These are phyloP conservation scores for Natator depressus DNA, from an alignment of 2,113 vertebrate genomes.

Conservation along the genomic window DNA sequence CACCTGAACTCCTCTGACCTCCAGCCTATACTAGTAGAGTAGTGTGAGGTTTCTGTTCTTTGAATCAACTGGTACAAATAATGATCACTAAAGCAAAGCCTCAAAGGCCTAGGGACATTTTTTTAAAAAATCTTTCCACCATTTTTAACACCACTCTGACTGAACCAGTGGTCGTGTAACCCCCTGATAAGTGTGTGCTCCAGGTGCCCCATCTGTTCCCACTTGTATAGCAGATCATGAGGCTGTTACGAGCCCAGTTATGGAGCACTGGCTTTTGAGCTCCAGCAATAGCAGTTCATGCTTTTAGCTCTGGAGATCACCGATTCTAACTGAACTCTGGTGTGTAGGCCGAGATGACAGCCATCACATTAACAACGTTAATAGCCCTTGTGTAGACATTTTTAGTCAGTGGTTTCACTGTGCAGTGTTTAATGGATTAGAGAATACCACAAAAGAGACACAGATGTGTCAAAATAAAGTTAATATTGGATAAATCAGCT, in stretches of 20 bases:
- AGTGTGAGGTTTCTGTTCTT: not conserved
- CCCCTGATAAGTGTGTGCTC: not conserved
- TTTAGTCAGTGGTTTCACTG: not conserved
- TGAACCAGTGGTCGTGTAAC: not conserved
- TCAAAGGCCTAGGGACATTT: not conserved
- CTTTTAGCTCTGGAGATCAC: not conserved
- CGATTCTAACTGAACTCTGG: not conserved
- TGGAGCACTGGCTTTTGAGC: not conserved
- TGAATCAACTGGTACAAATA: conserved; percentile 50
- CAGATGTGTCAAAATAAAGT: not conserved
- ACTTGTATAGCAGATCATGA: not conserved
- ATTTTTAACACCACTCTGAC: conserved; percentile 6
- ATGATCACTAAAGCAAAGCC: conserved; percentile 9
- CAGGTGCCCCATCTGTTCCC: not conserved
- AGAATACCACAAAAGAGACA: not conserved
- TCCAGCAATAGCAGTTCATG: not conserved
- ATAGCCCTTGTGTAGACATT: not conserved
- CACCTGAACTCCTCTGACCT: not conserved
- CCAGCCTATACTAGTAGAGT: conserved; percentile 9
- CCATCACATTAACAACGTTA: not conserved
- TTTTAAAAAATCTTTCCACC: not conserved
- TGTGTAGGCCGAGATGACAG: not conserved
- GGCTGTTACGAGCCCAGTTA: not conserved
- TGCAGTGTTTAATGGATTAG: not conserved
- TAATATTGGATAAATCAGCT: not conserved